phyloP scores from a whole-genome alignment of 2,797 vertebrate genomes.

The Fistularia tabacaria region DNA sequence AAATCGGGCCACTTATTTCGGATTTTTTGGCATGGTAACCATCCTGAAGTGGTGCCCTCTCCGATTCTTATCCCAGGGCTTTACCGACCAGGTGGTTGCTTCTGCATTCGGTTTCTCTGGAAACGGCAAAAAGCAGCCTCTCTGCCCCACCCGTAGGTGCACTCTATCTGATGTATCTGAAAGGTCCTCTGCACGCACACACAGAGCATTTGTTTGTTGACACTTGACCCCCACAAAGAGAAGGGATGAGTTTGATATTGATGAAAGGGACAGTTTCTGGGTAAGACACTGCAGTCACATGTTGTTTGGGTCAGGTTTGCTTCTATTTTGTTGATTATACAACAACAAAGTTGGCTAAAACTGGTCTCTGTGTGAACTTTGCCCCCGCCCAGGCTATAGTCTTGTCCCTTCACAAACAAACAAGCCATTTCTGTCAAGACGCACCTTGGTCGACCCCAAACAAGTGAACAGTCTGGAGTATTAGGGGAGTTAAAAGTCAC shows the following conservation, averaged over 20 bases:
- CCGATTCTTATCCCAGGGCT: constrained; percentile 26
- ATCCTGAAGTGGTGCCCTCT: constrained; percentile 51
- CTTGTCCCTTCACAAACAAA: constrained; percentile 19
- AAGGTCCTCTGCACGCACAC: constrained; percentile 33
- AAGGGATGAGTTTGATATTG: neutral
- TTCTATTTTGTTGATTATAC: constrained; percentile 1
- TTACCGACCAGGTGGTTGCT: constrained; percentile 56
- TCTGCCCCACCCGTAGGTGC: constrained; percentile 51
- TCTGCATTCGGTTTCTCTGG: constrained; percentile 53
- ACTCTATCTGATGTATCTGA: constrained; percentile 63
- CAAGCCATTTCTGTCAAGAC: constrained; percentile 10
- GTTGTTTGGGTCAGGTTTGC: neutral
- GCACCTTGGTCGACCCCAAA: constrained; percentile 23
- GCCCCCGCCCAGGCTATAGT: constrained; percentile 11
- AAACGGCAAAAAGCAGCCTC: constrained; percentile 36
- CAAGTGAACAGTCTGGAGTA: constrained; percentile 11
- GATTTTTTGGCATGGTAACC: constrained; percentile 44
- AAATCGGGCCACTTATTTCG: constrained; percentile 33
- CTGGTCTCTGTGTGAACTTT: neutral
- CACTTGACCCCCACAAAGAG: constrained; percentile 34
- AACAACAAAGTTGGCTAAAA: neutral
- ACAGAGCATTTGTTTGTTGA: constrained; percentile 46
- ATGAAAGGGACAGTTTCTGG: constrained; percentile 9
- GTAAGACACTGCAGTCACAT: neutral
- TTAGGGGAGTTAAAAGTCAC: constrained; percentile 1